Evolutionary conservation across 2,888 invertebrate species (phyloP), one percentile per base, ranked within the genome.

Genomic region (Gymnocheta viridis): DNA sequence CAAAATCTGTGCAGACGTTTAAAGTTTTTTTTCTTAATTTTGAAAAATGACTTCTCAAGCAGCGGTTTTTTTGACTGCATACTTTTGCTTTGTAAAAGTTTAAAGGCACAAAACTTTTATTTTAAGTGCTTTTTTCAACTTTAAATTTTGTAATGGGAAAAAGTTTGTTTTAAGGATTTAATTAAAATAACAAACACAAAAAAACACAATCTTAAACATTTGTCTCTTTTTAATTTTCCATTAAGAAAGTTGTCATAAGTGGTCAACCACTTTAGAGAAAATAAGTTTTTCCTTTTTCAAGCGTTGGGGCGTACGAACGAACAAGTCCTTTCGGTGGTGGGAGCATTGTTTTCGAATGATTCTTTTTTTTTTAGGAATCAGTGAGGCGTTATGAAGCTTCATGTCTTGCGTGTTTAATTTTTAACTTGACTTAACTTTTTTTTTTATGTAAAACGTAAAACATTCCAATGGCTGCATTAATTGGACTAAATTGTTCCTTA

Each of bases 391-490:
- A 82, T 87, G 76, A 74, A 81, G 74, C 73, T 58, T 86, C 86
- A 87, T 86, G 87, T 88, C 88, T 88, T 87, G 88, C 88, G 88
- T 89, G 88, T 88, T 86, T 86, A 87, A 87, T 87, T 87, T 87
- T 87, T 87, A 87, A 87, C 87, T 87, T 88, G 85, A 85, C 79
- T 82, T 69, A 38, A 38, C 38, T 78, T 66, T 73, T 47, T 74
- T 60, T 51, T n/a, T n/a, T n/a, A n/a, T n/a, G n/a, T n/a, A n/a
- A n/a, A n/a, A 67, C 78, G 76, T 69, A 54, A 73, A 83, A 83
- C 73, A 82, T 58, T 77, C 19, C 62, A 69, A 54, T 78, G 77
- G 81, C 67, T 62, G 77, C 35, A 69, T 78, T 84, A 84, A 84
- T 84, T 84, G 84, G 84, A 67, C 77, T 78, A 86, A 87, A 88